A percentile compares a stretch with the other conserved stretches of the same genome.
phyloP scores from a whole-genome alignment of 2,797 vertebrate genomes.

The Anniella stebbinsi region DNA sequence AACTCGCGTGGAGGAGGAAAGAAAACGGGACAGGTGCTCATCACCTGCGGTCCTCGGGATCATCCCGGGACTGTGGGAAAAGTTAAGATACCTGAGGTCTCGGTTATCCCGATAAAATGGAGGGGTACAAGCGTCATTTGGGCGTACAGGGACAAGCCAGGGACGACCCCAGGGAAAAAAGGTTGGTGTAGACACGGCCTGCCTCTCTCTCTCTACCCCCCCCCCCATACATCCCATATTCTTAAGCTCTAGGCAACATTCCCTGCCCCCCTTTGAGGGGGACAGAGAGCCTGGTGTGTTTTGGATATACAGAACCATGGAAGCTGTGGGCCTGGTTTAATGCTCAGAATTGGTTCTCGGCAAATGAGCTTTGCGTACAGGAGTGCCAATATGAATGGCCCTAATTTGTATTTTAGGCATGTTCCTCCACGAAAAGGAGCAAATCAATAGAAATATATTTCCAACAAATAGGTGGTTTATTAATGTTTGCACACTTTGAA shows the following conservation, averaged over 20 bases:
- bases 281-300: not conserved
- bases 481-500: not conserved
- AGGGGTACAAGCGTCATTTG: no score
- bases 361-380: not conserved
- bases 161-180: no score
- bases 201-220: not conserved
- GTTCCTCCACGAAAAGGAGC: not conserved
- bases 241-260: not conserved
- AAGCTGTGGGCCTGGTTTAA: not conserved
- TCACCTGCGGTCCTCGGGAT: no score
- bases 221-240: not conserved
- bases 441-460: not conserved
- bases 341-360: not conserved
- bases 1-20: no score
- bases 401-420: not conserved
- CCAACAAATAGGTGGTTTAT: not conserved
- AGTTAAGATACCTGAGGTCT: no score
- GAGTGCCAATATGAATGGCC: not conserved
- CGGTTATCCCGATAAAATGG: no score
- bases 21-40: no score
- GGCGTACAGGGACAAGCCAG: no score
- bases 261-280: not conserved
- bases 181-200: no score
- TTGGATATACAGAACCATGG: not conserved
- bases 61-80: no score